Percentiles rank a stretch among this genome's conserved stretches.
phyloP scores from a whole-genome alignment of 2,888 invertebrate genomes.

The Quadroppia sp. region DNA sequence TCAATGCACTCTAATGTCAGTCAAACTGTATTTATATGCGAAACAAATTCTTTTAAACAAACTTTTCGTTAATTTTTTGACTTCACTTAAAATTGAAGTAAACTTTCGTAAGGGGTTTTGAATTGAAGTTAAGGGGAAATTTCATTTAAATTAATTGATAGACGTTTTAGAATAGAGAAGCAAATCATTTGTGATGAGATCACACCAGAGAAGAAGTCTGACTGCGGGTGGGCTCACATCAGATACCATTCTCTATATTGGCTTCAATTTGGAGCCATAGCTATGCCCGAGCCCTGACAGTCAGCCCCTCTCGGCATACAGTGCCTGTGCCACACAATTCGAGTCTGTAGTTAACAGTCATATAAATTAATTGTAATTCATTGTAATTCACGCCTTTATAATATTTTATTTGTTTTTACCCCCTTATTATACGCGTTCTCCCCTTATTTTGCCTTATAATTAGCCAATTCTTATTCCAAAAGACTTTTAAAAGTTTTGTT shows the following conservation, averaged over 20 bases:
- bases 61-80: not conserved
- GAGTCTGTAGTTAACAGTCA: constrained; percentile 1
- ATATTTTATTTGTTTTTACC: constrained; percentile 25
- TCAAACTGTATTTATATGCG: no score
- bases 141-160: constrained; percentile 15
- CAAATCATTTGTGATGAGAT: constrained; percentile 22
- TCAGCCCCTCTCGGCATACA: not conserved
- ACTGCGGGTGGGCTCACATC: constrained; percentile 36
- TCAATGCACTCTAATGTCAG: no score
- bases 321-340: constrained; percentile 26
- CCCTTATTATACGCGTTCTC: no score
- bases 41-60: no score
- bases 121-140: not conserved
- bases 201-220: constrained; percentile 21
- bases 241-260: not conserved
- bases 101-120: not conserved
- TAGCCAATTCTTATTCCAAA: not conserved
- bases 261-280: not conserved
- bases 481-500: not conserved
- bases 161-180: constrained; percentile 1
- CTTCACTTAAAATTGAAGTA: not conserved
- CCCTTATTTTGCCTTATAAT: not conserved
- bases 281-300: not conserved
- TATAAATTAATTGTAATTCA: constrained; percentile 32
- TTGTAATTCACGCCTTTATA: constrained; percentile 29